These are phyloP conservation scores for Drosophila bocqueti DNA, from an alignment of 1,140 invertebrate species.

Conservation along the genomic window DNA sequence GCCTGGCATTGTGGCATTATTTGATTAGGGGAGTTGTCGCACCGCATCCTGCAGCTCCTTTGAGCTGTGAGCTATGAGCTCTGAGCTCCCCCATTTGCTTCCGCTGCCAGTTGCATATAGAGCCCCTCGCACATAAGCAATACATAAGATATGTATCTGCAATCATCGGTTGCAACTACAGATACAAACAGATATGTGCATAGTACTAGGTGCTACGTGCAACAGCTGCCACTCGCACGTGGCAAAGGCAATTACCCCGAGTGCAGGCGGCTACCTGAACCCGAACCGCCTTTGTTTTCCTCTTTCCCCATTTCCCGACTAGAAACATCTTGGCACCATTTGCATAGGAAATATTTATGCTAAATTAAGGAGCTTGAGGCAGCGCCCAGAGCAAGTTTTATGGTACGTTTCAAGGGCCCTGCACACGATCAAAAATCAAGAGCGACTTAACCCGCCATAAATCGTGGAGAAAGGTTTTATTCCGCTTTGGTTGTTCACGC, in stretches of 20 bases:
- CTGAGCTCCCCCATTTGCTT: conserved; percentile 36
- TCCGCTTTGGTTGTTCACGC: neutral
- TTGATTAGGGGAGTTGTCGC: conserved; percentile 78
- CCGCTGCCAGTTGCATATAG: conserved; percentile 27
- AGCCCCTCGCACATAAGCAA: conserved; percentile 12
- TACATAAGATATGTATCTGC: conserved; percentile 47
- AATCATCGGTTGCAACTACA: conserved; percentile 38
- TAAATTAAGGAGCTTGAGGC: conserved; percentile 1
- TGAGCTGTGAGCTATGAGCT: conserved; percentile 1
- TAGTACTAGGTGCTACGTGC: conserved; percentile 47
- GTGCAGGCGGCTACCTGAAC: conserved; percentile 47
- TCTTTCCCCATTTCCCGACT: conserved; percentile 4
- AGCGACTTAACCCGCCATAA: neutral
- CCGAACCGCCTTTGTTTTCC: conserved; percentile 14
- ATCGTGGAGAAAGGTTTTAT: neutral
- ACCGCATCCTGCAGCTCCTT: conserved; percentile 58
- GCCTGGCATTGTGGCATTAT: conserved; percentile 51
- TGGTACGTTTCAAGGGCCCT: neutral
- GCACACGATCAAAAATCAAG: conserved; percentile 7
- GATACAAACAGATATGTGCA: neutral
- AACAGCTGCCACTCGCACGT: conserved; percentile 75
- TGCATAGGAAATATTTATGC: conserved; percentile 32
- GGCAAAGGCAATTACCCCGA: conserved; percentile 48
- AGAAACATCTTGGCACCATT: conserved; percentile 31
- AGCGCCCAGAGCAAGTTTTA: neutral